Evolutionary conservation across 2,888 invertebrate genomes (phyloP), one percentile per base, ranked within the genome.

Genomic region (Drosophila leonis): DNA sequence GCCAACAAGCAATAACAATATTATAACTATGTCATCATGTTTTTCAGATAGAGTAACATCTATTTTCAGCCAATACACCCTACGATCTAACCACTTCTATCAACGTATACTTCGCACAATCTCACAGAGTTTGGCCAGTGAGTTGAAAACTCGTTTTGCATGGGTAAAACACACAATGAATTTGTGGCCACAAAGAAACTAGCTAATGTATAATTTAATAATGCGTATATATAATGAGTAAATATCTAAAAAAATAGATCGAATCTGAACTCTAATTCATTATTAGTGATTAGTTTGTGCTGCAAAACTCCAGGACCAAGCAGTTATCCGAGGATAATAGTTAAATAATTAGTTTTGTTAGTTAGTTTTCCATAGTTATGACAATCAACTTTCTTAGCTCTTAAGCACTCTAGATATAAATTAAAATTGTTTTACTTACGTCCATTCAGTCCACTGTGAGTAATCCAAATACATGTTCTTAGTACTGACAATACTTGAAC

Each of bases 21-120:
- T 65, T 46, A 59, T 56, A 63, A 60, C 64, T 51, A 64, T 55
- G 51, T 60, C 51, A 65, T 60, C 49, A 55, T 49, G n/a, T 60
- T 46, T 60, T 18, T 54, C 49, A 62, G 54, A 59, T 31, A 57
- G 56, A 42, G 46, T 48, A 42, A 15, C 54, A 54, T 62, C 29
- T 49, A n/a, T 42, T 27, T 46, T 27, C 39, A 12, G n/a, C n/a
- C 15, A 33, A 57, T 49, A 35, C 54, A 31, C 41, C 39, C 18
- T 24, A 29, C 37, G 15, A 18, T 24, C 29, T 4, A 42, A 4
- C 12, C 35, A 59, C 18, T 31, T 46, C 18, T 29, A 12, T 35
- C 44, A 12, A 3, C 27, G 62, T 33, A 20, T 20, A 4, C 44
- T 35, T n/a, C 20, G 27, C 9, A 37, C 29, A 13, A 18, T 29